Evolutionary conservation across 1,140 invertebrate genomes (phyloP).

Genomic region (Fopius arisanus): DNA sequence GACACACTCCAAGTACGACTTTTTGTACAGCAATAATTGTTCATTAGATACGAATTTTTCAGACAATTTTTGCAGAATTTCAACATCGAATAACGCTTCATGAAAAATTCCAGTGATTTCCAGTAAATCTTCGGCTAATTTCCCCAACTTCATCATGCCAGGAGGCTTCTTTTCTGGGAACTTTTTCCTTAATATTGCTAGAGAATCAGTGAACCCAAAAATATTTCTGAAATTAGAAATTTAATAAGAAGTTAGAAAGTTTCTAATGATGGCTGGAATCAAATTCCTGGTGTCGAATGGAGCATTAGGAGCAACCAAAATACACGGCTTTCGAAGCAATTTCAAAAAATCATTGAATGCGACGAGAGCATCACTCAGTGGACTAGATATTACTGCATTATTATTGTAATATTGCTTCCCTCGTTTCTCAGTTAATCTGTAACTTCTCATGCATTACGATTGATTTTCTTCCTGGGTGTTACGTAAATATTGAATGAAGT

Average conservation of each 20-base stretch:
- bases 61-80: conserved; percentile 32
- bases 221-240: conserved; percentile 20
- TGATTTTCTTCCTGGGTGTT: conserved; percentile 30
- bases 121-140: conserved; percentile 26
- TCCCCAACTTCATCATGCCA: conserved; percentile 19
- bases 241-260: conserved; percentile 18
- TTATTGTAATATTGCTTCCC: conserved; percentile 31
- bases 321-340: conserved; percentile 20
- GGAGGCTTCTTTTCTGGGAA: conserved; percentile 25
- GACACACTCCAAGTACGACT: conserved; percentile 12
- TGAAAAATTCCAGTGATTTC: conserved; percentile 29
- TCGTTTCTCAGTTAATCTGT: conserved; percentile 31
- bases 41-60: conserved; percentile 11
- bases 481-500: conserved; percentile 34
- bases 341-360: conserved; percentile 26
- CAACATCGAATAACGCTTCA: conserved; percentile 37
- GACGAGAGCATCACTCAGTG: conserved; percentile 20
- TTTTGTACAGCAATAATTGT: conserved; percentile 11
- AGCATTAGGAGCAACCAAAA: conserved; percentile 33
- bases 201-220: conserved; percentile 29
- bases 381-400: conserved; percentile 26
- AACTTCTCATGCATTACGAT: conserved; percentile 25
- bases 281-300: conserved; percentile 26
- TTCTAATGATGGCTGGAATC: conserved; percentile 8
- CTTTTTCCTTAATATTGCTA: conserved; percentile 21